These are phyloP conservation scores for Lepidurus apus DNA, from an alignment of 1,140 invertebrate species.

Conservation along the genomic window DNA sequence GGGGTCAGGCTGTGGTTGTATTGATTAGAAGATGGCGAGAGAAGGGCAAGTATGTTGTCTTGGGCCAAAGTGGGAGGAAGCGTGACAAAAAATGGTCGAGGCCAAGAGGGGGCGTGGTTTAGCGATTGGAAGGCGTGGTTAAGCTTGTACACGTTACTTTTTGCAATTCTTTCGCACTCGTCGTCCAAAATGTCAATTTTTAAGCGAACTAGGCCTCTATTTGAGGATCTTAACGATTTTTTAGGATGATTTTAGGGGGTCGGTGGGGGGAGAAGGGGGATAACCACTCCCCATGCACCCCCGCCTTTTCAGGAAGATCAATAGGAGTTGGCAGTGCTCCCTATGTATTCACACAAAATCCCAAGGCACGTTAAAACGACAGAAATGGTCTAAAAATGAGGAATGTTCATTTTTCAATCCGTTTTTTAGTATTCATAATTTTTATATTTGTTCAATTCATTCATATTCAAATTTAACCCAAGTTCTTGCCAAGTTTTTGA, in stretches of 20 bases:
- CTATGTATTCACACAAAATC: neutral
- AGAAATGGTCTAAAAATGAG: neutral
- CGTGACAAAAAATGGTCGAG: neutral
- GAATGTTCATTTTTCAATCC: neutral
- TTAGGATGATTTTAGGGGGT: neutral
- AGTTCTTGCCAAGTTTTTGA: too few species aligned
- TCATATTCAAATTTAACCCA: too few species aligned
- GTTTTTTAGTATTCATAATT: neutral
- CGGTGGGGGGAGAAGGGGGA: neutral
- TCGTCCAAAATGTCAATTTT: neutral
- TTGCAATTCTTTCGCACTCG: neutral
- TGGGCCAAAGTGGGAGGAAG: neutral
- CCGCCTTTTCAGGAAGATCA: neutral
- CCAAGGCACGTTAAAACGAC: neutral
- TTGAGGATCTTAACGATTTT: neutral
- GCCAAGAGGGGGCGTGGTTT: neutral
- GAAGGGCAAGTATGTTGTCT: neutral
- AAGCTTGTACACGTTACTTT: neutral
- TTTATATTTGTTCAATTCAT: too few species aligned
- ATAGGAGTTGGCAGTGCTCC: neutral
- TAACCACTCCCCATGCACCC: neutral
- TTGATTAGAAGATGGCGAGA: neutral
- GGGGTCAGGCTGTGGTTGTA: neutral
- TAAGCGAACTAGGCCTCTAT: neutral
- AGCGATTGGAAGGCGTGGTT: neutral